These are phyloP conservation scores for Bactericera cockerelli DNA, from an alignment of 1,140 invertebrate species.

Conservation along the genomic window DNA sequence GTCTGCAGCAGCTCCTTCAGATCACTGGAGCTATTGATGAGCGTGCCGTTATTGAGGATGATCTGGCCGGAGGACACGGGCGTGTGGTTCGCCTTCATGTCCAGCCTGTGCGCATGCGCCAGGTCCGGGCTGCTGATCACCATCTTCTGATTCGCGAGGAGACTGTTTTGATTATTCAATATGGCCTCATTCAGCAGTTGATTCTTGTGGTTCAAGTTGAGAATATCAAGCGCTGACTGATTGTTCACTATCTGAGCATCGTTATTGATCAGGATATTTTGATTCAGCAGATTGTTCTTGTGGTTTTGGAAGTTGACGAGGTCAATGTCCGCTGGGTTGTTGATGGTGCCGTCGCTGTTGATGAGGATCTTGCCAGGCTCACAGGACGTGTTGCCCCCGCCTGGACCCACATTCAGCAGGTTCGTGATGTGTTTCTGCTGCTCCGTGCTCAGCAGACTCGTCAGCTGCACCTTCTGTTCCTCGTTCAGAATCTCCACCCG, in stretches of 20 bases:
- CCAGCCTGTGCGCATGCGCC: too few relatives aligned
- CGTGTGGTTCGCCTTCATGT: too few relatives aligned
- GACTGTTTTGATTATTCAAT: constrained; percentile 1
- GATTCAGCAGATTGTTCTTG: not conserved
- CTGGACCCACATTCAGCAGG: not conserved
- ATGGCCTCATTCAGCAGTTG: not conserved
- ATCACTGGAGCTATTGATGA: too few relatives aligned
- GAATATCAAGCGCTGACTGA: not conserved
- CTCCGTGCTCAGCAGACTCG: not conserved
- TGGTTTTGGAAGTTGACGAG: not conserved
- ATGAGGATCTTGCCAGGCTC: not conserved
- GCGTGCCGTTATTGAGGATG: too few relatives aligned
- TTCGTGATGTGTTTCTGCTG: constrained; percentile 2
- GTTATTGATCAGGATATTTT: not conserved
- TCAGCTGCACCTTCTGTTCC: constrained; percentile 2
- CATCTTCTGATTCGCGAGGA: not conserved
- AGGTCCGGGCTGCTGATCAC: not conserved
- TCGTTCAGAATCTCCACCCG: not conserved
- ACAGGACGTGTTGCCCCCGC: not conserved
- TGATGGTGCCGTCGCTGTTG: not conserved
- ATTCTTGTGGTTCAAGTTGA: not conserved
- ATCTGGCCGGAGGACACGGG: too few relatives aligned
- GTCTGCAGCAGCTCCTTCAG: too few relatives aligned
- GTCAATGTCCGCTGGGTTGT: not conserved
- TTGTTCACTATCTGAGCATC: not conserved